These are phyloP conservation scores for Buathra laborator DNA, from an alignment of 2,888 invertebrate genomes.

Conservation along the genomic window DNA sequence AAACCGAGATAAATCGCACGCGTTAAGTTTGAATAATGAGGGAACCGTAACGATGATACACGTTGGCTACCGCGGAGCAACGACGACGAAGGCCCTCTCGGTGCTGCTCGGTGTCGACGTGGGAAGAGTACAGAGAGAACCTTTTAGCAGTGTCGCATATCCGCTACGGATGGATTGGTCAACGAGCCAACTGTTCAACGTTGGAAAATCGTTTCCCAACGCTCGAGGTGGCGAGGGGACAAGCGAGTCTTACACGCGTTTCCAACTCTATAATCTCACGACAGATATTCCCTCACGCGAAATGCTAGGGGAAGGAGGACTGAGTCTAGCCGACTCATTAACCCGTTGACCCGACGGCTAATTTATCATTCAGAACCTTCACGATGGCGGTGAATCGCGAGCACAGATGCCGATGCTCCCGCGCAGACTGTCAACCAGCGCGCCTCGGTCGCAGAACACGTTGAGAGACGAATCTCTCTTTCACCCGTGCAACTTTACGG, in stretches of 20 bases:
- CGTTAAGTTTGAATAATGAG: constrained; percentile 83
- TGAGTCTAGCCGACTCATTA: constrained; percentile 74
- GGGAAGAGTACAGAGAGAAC: constrained; percentile 57
- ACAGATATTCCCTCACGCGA: constrained; percentile 23
- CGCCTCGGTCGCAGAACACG: not conserved
- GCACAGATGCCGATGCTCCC: constrained; percentile 6
- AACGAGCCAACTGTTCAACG: constrained; percentile 27
- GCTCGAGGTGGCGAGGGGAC: constrained; percentile 7
- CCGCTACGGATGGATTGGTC: constrained; percentile 33
- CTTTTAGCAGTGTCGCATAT: constrained; percentile 29
- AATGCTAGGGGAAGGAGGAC: constrained; percentile 39
- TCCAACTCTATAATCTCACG: not conserved
- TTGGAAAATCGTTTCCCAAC: constrained; percentile 52
- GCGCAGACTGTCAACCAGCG: not conserved
- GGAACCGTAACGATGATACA: constrained; percentile 79
- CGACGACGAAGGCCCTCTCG: constrained; percentile 29
- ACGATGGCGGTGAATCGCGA: not conserved
- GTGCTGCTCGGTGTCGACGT: constrained; percentile 36
- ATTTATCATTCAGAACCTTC: constrained; percentile 73
- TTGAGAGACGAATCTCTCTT: not conserved
- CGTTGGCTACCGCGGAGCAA: constrained; percentile 70
- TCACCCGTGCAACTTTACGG: not conserved
- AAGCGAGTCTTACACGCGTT: not conserved
- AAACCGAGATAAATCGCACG: constrained; percentile 82
- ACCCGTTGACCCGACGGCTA: constrained; percentile 70